phyloP scores from a whole-genome alignment of 92 coral and sea anemone genomes.

The Actinostola sp. region DNA sequence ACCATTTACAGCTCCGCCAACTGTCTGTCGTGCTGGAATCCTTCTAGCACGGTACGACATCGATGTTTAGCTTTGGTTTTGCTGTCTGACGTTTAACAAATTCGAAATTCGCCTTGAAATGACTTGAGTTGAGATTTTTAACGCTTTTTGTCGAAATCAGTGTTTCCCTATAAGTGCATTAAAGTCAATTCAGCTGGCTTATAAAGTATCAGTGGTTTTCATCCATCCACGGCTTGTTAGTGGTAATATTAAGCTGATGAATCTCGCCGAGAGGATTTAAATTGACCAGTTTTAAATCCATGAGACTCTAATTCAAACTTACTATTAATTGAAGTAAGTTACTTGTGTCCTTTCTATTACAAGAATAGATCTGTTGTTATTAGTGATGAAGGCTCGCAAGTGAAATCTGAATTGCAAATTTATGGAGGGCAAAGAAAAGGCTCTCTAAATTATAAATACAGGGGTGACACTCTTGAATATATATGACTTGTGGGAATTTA shows the following conservation, averaged over 20 bases:
- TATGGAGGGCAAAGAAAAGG: conserved; percentile 7
- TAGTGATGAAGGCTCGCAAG: conserved; percentile 9
- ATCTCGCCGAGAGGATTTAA: no score
- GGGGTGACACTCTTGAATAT: no score
- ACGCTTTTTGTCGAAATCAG: conserved; percentile 3
- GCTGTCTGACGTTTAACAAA: no score
- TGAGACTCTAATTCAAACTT: no score
- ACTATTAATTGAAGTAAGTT: neutral
- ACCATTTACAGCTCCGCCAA: neutral
- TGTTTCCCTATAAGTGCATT: conserved; percentile 18
- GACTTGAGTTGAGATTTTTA: no score
- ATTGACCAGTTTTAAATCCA: no score
- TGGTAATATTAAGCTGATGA: no score
- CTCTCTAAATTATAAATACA: neutral
- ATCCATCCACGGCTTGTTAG: neutral
- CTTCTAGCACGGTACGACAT: conserved; percentile 1
- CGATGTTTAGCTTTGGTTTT: neutral
- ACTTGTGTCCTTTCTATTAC: neutral
- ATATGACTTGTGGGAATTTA: neutral
- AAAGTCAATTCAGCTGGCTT: conserved; percentile 19
- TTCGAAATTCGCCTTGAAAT: no score
- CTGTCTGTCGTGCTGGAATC: neutral
- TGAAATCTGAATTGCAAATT: conserved; percentile 47
- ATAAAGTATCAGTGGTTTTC: neutral
- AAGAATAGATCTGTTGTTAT: conserved; percentile 16